Evolutionary conservation across 1,140 invertebrate species (phyloP), one percentile per base, ranked within the genome.

Genomic region (Nomia melanderi): DNA sequence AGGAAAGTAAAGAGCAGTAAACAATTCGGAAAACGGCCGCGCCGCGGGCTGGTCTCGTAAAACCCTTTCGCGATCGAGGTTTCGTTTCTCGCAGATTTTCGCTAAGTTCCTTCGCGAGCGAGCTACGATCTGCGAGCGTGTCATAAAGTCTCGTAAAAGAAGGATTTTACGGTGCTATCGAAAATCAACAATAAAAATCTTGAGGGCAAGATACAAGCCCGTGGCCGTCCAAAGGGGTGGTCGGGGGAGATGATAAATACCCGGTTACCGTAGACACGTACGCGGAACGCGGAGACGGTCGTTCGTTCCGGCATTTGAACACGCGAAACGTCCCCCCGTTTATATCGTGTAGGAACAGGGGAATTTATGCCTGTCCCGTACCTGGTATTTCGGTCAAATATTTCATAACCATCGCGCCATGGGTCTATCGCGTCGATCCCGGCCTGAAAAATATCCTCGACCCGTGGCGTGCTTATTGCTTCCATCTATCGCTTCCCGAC

Each of bases 341-440:
- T 79, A 65, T 85, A 82, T 71, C 79, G 20, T 47, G 2, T 27
- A 56, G 47, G 76, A 63, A 53, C 65, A 27, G 62, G 20, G 47
- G 67, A 86, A 86, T 86, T 86, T 86, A 80, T 86, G 75, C 75
- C 80, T 63, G 9, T 56, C 54, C 50, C 77, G 70, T 64, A 69
- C 57, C 56, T 73, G 53, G 60, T 75, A 80, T 88, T 88, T 76
- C 80, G 83, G 78, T 86, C 83, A 87, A 77, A 86, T 88, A 88
- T 86, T 86, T 86, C 80, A 88, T 84, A 85, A 86, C 64, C 47
- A 65, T 41, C 17, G 73, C 41, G 14, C 50, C 17, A 44, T 17
- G 71, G 57, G 53, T 76, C 64, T 69, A 69, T 69, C 73, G 64
- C 17, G 50, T 56, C 57, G 57, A 72, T 62, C 31, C 47, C 12